Percentiles rank a stretch among this genome's conserved stretches.
phyloP scores from a whole-genome alignment of 1,140 invertebrate genomes.

The Eurosta solidaginis region DNA sequence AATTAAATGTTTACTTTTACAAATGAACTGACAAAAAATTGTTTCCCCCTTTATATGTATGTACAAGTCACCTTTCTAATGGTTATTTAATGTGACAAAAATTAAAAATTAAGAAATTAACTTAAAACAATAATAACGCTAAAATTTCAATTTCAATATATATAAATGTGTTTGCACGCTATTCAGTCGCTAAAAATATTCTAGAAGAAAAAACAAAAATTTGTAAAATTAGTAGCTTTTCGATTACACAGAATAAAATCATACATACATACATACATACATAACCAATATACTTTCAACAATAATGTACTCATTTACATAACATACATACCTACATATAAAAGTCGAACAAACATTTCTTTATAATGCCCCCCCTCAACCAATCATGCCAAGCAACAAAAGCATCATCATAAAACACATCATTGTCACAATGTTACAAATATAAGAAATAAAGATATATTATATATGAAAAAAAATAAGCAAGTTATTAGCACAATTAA shows the following conservation, averaged over 20 bases:
- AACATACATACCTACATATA: no score
- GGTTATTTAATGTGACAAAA: neutral
- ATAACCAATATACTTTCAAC: neutral
- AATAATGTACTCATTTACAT: no score
- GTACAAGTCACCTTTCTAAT: neutral
- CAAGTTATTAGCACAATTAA: slow-evolving; percentile 27
- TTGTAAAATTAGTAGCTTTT: neutral
- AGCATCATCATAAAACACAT: neutral
- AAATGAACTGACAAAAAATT: neutral
- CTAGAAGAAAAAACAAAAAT: neutral
- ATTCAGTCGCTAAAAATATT: slow-evolving; percentile 9
- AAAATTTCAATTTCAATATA: neutral
- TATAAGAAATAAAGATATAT: neutral
- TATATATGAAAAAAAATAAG: neutral
- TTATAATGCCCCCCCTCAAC: neutral
- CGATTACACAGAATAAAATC: neutral
- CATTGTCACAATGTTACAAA: neutral
- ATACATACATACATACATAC: neutral
- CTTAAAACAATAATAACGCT: neutral
- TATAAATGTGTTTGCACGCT: slow-evolving; percentile 2
- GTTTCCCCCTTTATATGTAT: slow-evolving; percentile 2
- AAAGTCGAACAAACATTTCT: neutral
- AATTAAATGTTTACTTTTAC: slow-evolving; percentile 9
- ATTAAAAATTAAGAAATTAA: neutral
- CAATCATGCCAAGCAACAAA: neutral